Evolutionary conservation across 2,888 invertebrate species (phyloP).

Genomic region (Piscicola geometra): DNA sequence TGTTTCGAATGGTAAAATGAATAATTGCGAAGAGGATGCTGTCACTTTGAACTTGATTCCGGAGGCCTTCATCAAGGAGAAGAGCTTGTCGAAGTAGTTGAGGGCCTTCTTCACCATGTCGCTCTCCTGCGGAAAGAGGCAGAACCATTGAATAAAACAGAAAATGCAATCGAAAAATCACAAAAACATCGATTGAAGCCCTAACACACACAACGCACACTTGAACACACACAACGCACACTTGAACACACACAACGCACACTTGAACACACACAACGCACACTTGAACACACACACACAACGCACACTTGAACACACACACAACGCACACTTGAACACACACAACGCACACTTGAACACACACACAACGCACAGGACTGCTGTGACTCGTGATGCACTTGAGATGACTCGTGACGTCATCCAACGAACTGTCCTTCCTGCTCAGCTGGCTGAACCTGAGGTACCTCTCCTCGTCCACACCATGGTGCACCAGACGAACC

Average conservation of each 20-base stretch:
- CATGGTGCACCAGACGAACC: slow-evolving; percentile 67
- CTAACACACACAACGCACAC: too few relatives aligned
- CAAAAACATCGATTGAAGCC: too few relatives aligned
- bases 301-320: too few relatives aligned
- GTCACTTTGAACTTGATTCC: slow-evolving; percentile 57
- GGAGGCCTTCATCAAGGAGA: slow-evolving; percentile 67
- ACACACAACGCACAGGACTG: slow-evolving; percentile 47
- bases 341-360: neutral
- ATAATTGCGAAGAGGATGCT: too few relatives aligned
- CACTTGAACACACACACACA: too few relatives aligned
- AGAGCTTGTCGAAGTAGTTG: slow-evolving; percentile 70
- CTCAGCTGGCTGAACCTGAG: slow-evolving; percentile 65
- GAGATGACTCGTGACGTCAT: slow-evolving; percentile 64
- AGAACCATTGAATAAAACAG: neutral
- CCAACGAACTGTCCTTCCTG: slow-evolving; percentile 65
- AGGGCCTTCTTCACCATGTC: slow-evolving; percentile 65
- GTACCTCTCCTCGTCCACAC: slow-evolving; percentile 67
- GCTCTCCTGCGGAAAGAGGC: neutral
- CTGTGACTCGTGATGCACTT: slow-evolving; percentile 67
- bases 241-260: too few relatives aligned
- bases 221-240: too few relatives aligned
- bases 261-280: too few relatives aligned
- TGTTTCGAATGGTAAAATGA: too few relatives aligned
- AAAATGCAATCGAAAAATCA: too few relatives aligned
- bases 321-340: too few relatives aligned